phyloP scores from a whole-genome alignment of 1,140 invertebrate species.

The Drosophila auraria region DNA sequence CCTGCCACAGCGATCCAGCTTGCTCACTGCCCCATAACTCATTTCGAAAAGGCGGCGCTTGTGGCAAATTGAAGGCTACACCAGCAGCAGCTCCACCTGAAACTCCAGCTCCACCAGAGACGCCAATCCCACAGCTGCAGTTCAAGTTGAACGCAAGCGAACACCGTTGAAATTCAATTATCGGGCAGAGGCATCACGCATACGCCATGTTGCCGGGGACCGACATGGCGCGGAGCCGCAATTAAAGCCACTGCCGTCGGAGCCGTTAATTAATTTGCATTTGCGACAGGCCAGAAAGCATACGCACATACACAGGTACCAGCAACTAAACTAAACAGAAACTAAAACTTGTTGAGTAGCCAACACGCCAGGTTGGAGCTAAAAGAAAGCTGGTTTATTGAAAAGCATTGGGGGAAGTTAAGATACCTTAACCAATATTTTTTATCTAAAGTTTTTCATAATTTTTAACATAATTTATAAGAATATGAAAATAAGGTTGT shows the following conservation, averaged over 20 bases:
- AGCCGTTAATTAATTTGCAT: constrained; percentile 81
- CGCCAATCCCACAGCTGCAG: constrained; percentile 37
- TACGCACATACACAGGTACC: constrained; percentile 4
- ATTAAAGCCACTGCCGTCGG: constrained; percentile 68
- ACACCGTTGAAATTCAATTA: constrained; percentile 76
- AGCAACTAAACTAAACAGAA: constrained; percentile 18
- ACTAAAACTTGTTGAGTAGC: constrained; percentile 73
- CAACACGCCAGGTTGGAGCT: constrained; percentile 9
- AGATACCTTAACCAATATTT: not conserved
- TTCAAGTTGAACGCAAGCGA: constrained; percentile 61
- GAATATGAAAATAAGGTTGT: too few species aligned
- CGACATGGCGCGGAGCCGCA: constrained; percentile 51
- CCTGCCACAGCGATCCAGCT: constrained; percentile 29
- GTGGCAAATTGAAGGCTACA: constrained; percentile 77
- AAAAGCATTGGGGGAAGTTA: not conserved
- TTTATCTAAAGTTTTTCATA: not conserved
- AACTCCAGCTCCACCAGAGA: constrained; percentile 6
- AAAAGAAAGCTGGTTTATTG: constrained; percentile 1
- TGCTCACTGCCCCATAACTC: constrained; percentile 65
- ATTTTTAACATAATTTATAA: not conserved
- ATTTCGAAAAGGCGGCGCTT: constrained; percentile 76
- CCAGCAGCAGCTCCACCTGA: constrained; percentile 35
- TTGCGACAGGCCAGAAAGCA: constrained; percentile 47
- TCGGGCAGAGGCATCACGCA: constrained; percentile 69
- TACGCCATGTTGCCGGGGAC: constrained; percentile 67